A percentile compares a stretch with the other conserved stretches of the same genome.
Conservation (phyloP, 2,888 invertebrate genomes). For the Microdon myrmicae region DNA sequence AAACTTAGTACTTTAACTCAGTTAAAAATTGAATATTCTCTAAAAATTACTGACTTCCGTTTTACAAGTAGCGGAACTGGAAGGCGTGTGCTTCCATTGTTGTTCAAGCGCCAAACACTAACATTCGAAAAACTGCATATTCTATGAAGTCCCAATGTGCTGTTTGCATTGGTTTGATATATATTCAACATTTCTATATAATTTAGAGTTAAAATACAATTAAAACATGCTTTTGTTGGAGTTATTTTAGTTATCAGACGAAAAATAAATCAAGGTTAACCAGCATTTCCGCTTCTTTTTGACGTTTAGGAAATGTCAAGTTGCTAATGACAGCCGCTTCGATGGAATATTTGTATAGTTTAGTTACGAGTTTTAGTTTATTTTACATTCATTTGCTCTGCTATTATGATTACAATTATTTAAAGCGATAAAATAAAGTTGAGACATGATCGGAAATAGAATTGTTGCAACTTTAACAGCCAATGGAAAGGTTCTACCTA, state of each 20-base stretch:
- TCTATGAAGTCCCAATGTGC: neutral
- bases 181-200: neutral
- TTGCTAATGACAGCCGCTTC: constrained; percentile 27
- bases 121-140: neutral
- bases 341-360: constrained; percentile 27
- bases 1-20: constrained; percentile 1
- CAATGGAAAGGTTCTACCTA: constrained; percentile 62
- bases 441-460: constrained; percentile 56
- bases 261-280: too few relatives aligned
- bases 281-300: constrained; percentile 41
- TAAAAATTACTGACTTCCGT: constrained; percentile 57
- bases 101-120: constrained; percentile 1
- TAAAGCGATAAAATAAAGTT: neutral
- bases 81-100: constrained; percentile 53
- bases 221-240: constrained; percentile 1
- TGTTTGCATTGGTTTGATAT: too few relatives aligned
- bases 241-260: too few relatives aligned
- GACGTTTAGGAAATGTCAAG: constrained; percentile 34
- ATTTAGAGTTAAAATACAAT: neutral
- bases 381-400: constrained; percentile 37
- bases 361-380: constrained; percentile 39
- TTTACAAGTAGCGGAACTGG: constrained; percentile 55
- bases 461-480: constrained; percentile 62
- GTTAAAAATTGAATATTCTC: constrained; percentile 52
- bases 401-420: neutral